Percentiles rank a stretch among this genome's conserved stretches.
Evolutionary conservation across 2,888 invertebrate genomes (phyloP).

Genomic region (Elgonia sp.): DNA sequence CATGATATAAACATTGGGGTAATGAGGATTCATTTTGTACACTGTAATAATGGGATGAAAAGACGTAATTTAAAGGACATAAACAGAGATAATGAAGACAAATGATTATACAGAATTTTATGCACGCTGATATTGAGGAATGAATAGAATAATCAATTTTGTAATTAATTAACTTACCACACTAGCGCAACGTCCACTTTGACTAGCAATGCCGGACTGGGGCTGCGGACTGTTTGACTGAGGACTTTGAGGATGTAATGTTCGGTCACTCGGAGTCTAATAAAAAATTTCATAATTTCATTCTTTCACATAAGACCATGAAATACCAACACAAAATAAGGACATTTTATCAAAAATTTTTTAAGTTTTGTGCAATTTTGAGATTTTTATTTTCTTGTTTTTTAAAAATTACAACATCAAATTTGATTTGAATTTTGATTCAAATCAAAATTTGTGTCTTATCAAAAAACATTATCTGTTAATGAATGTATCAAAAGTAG

Average conservation of each 20-base stretch:
- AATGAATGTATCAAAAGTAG: too few species aligned
- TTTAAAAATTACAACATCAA: too few species aligned
- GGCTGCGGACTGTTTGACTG: slow-evolving; percentile 91
- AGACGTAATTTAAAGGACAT: background rate
- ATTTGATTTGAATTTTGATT: too few species aligned
- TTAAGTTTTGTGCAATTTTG: too few species aligned
- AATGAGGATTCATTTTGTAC: slow-evolving; percentile 50
- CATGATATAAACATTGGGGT: slow-evolving; percentile 39
- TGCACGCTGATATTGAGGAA: too few species aligned
- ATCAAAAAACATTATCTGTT: too few species aligned
- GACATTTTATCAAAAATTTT: too few species aligned
- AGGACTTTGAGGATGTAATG: slow-evolving; percentile 87
- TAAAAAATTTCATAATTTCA: background rate
- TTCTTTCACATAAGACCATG: too few species aligned
- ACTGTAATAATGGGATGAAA: slow-evolving; percentile 37
- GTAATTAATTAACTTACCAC: slow-evolving; percentile 89
- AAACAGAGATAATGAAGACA: slow-evolving; percentile 46
- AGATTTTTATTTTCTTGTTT: too few species aligned
- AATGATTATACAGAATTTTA: slow-evolving; percentile 13
- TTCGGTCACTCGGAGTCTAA: slow-evolving; percentile 88
- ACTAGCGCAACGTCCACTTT: slow-evolving; percentile 95
- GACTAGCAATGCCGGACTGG: slow-evolving; percentile 91
- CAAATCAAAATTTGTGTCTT: too few species aligned
- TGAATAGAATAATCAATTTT: too few species aligned
- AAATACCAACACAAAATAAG: too few species aligned